Percentiles rank a stretch among this genome's conserved stretches.
phyloP scores from a whole-genome alignment of 2,113 vertebrate genomes.

The Ageneiosus marmoratus region DNA sequence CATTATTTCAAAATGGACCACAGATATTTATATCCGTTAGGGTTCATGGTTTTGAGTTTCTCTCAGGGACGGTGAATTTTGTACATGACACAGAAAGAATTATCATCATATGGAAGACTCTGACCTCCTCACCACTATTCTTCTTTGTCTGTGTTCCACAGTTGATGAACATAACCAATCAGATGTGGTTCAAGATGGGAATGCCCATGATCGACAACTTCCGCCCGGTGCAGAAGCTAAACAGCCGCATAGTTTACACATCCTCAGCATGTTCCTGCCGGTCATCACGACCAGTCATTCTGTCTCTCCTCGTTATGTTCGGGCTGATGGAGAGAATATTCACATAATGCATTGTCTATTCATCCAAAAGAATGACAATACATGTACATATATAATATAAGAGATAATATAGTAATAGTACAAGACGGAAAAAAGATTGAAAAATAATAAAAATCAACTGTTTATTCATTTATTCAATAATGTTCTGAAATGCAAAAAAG shows the following conservation, averaged over 20 bases:
- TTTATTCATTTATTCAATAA: constrained; percentile 4
- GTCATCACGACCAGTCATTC: constrained; percentile 16
- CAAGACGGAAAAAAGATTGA: not conserved
- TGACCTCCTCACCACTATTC: not conserved
- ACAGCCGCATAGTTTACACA: constrained; percentile 68
- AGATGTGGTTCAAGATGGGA: constrained; percentile 68
- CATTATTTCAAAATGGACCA: not conserved
- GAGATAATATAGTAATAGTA: not conserved
- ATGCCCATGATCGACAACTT: constrained; percentile 71
- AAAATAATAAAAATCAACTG: not conserved
- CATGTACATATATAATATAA: not conserved
- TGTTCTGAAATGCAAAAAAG: too few species aligned
- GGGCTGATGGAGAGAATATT: constrained; percentile 20
- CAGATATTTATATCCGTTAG: not conserved
- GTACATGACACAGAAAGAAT: not conserved
- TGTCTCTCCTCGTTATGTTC: constrained; percentile 53
- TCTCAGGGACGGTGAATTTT: not conserved
- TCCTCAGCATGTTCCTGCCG: constrained; percentile 50
- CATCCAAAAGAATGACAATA: not conserved
- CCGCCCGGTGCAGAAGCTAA: constrained; percentile 72
- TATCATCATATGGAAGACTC: not conserved
- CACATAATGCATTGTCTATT: constrained; percentile 7
- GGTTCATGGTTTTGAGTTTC: not conserved
- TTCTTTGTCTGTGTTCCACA: constrained; percentile 41
- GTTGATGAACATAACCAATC: constrained; percentile 61